Conservation (phyloP, 1,140 invertebrate species). For the Hyposmocoma kahamanoa region DNA sequence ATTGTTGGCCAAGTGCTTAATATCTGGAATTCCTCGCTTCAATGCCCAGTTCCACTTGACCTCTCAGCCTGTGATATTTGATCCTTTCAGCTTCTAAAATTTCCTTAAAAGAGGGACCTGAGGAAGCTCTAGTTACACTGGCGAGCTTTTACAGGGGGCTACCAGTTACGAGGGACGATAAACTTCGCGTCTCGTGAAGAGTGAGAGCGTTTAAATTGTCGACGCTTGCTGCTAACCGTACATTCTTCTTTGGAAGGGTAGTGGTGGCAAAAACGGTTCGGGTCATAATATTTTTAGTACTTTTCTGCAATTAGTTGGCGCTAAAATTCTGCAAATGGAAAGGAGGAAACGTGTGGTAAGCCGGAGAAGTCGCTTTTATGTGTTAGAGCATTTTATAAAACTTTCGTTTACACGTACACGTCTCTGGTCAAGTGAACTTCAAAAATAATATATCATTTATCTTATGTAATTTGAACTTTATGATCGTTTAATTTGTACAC, state of each 20-base stretch:
- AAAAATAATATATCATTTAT: background rate
- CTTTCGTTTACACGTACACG: too few species aligned
- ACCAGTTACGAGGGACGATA: constrained; percentile 59
- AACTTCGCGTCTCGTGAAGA: constrained; percentile 59
- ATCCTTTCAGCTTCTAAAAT: background rate
- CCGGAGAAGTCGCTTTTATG: too few species aligned
- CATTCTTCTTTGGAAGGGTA: constrained; percentile 47
- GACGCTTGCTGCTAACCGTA: constrained; percentile 52
- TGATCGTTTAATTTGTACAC: too few species aligned
- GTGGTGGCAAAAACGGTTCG: constrained; percentile 30
- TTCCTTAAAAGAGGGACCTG: too few species aligned
- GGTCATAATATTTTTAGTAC: too few species aligned
- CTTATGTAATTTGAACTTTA: too few species aligned
- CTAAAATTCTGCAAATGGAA: too few species aligned
- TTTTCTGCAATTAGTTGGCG: too few species aligned
- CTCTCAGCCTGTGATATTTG: constrained; percentile 6
- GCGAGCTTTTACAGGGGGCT: constrained; percentile 36
- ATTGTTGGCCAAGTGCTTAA: constrained; percentile 48
- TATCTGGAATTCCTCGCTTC: constrained; percentile 57
- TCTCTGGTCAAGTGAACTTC: too few species aligned
- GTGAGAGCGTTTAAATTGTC: constrained; percentile 65
- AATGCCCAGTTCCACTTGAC: constrained; percentile 33
- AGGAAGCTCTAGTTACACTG: constrained; percentile 23
- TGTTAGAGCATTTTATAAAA: too few species aligned
- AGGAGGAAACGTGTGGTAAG: too few species aligned